Base-by-base conservation (phyloP, 2,113 vertebrate species). In the Chaetops frenatus region DNA sequence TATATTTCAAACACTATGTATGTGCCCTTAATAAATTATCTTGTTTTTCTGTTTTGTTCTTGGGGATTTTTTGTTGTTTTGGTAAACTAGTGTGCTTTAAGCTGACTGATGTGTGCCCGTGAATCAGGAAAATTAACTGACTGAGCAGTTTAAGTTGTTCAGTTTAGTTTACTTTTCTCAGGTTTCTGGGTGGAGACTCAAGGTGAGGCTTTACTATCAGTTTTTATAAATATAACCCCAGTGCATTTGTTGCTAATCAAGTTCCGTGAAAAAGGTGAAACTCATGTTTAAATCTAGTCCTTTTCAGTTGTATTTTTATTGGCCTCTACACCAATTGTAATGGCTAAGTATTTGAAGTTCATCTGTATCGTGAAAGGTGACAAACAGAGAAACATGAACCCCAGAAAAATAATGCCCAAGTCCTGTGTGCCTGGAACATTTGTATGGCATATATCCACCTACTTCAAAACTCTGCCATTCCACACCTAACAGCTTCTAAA, bases 151-250 rank as follows among this genome's bases (percentile, higher is more conserved):
- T 25, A 67, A 71, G 48, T 19, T 73, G 54, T 70, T 91, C 65
- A 47, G 47, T 60, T 70, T 42, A 25, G 54, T 91, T 94, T 83
- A 81, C 50, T 78, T 84, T 89, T 56, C 78, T 74, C 61, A 56
- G 47, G 51, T 48, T 91, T 91, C 84, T 87, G 61, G 81, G 91
- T 83, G 93, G 93, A 95, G 89, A 65, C 78, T 81, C 27, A 89
- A 70, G 25, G 48, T 53, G 60, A 78, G 53, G 76, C 54, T 88
- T 90, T 77, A 28, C 8, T 23, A 88, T 35, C 18, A 38, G 19
- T 2, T 47, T 85, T 73, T 66, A 71, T 48, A 19, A 91, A 61
- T 21, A 15, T 27, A 86, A 83, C 20, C 20, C n/a, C 40, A 80
- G 45, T 27, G 53, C 54, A 76, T 80, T 60, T 86, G 58, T 65